These are phyloP conservation scores for Ciconia stormi DNA, from an alignment of 2,113 vertebrate species.

Conservation along the genomic window DNA sequence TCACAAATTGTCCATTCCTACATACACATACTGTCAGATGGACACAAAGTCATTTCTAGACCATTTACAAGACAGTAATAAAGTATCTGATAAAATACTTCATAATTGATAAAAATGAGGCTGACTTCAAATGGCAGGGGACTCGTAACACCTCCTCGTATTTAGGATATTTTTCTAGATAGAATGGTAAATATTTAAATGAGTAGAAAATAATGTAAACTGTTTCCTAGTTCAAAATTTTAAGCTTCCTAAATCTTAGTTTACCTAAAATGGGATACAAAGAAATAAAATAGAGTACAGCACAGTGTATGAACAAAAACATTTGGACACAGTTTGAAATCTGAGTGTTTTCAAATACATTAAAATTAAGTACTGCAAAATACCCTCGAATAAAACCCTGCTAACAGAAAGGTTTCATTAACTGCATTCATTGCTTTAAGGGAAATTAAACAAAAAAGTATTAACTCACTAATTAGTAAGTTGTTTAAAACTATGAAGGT, in stretches of 20 bases:
- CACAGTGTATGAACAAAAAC: not conserved
- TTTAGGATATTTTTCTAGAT: not conserved
- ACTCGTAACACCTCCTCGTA: not conserved
- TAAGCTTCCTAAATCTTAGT: not conserved
- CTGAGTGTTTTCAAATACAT: not conserved
- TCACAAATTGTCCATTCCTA: not conserved
- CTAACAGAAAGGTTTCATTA: not conserved
- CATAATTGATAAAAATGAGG: not conserved
- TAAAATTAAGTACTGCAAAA: not conserved
- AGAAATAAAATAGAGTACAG: not conserved
- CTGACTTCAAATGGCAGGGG: not conserved
- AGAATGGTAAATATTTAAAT: not conserved
- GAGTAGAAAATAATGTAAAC: not conserved
- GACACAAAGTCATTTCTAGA: not conserved
- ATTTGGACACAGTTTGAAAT: not conserved
- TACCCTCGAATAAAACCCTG: not conserved
- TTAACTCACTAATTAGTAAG: not conserved
- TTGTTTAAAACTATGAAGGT: not conserved
- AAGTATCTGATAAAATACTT: not conserved
- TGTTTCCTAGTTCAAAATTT: not conserved
- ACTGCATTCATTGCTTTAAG: not conserved
- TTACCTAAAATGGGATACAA: not conserved
- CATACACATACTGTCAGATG: not conserved
- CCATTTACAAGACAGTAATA: not conserved
- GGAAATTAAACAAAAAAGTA: not conserved